These are phyloP conservation scores for Virgularia gustaviana DNA, from an alignment of 92 coral and sea anemone genomes.

Conservation along the genomic window DNA sequence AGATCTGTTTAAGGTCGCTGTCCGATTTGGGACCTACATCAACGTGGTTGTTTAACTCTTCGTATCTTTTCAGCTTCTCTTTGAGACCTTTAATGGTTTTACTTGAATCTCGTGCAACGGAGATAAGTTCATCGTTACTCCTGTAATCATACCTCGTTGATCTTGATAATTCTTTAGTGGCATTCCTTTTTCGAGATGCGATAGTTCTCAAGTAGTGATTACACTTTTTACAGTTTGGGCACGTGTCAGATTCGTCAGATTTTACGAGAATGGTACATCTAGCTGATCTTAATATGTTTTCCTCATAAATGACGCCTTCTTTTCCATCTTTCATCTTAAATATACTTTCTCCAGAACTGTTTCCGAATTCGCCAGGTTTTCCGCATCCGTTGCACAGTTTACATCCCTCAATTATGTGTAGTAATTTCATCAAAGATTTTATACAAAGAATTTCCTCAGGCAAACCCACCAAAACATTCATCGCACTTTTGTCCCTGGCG, in stretches of 20 bases:
- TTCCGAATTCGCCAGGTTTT: not conserved
- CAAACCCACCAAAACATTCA: not conserved
- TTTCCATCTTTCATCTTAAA: not conserved
- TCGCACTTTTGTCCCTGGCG: not conserved
- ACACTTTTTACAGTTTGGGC: slow-evolving; percentile 26
- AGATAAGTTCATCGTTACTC: not conserved
- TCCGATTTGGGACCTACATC: slow-evolving; percentile 31
- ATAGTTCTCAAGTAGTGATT: slow-evolving; percentile 40
- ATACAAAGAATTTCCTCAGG: not conserved
- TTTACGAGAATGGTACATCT: not conserved
- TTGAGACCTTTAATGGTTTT: not conserved
- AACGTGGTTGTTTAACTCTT: not conserved
- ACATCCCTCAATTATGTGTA: not conserved
- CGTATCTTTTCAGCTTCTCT: not conserved
- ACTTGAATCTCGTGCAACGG: not conserved
- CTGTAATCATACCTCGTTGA: too few relatives aligned
- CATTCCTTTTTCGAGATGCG: slow-evolving; percentile 20
- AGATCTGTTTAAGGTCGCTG: slow-evolving; percentile 11
- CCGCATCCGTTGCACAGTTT: slow-evolving; percentile 15
- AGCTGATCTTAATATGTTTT: not conserved
- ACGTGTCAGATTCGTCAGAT: not conserved
- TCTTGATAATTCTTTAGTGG: too few relatives aligned
- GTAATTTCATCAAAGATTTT: not conserved
- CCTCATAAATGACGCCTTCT: not conserved
- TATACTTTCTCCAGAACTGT: not conserved